These are phyloP conservation scores for Aleiodes leptofemur DNA, from an alignment of 2,888 invertebrate genomes.

Conservation along the genomic window DNA sequence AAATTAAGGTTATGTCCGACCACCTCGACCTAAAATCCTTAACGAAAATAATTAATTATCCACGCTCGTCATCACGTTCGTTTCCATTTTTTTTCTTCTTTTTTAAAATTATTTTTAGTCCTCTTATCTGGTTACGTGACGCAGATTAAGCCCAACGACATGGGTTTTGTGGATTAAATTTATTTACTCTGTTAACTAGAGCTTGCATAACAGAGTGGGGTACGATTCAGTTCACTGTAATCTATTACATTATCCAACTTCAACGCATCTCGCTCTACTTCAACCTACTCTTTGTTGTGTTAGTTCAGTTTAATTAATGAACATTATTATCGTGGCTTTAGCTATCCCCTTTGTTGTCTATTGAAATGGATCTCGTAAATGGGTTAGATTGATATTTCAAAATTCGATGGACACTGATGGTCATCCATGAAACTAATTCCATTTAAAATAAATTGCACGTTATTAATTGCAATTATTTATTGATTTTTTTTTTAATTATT, in stretches of 20 bases:
- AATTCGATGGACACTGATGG: neutral
- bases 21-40: too few relatives aligned
- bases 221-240: neutral
- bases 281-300: slow-evolving; percentile 23
- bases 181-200: slow-evolving; percentile 9
- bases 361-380: neutral
- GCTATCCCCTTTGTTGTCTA: slow-evolving; percentile 5
- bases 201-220: slow-evolving; percentile 12
- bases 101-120: too few relatives aligned
- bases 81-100: too few relatives aligned
- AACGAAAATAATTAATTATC: too few relatives aligned
- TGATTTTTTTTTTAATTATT: too few relatives aligned
- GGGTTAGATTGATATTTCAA: neutral
- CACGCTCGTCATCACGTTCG: too few relatives aligned
- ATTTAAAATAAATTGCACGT: too few relatives aligned
- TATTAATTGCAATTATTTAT: too few relatives aligned
- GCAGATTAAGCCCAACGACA: neutral
- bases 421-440: too few relatives aligned
- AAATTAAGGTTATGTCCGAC: too few relatives aligned
- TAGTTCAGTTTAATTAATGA: slow-evolving; percentile 18
- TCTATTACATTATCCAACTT: slow-evolving; percentile 15
- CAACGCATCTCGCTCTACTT: neutral
- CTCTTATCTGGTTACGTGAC: too few relatives aligned
- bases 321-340: slow-evolving; percentile 3
- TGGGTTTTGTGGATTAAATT: slow-evolving; percentile 2